Evolutionary conservation across 2,113 vertebrate genomes (phyloP).

Genomic region (Calonectris borealis): DNA sequence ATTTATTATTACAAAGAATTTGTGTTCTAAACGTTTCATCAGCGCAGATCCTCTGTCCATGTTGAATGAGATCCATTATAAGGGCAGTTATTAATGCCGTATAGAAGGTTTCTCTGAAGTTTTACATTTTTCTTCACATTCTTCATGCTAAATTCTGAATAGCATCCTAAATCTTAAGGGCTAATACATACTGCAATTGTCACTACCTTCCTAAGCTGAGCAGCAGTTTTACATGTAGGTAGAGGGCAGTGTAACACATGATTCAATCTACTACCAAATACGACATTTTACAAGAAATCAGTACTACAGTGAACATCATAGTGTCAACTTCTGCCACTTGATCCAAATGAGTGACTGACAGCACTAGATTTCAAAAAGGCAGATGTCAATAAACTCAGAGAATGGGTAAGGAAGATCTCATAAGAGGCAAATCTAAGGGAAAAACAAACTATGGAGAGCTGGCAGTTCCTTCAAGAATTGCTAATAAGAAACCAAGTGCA

Average conservation of each 20-base stretch:
- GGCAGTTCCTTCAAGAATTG: neutral
- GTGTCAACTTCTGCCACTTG: neutral
- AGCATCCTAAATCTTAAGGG: neutral
- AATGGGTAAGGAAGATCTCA: neutral
- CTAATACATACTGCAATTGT: neutral
- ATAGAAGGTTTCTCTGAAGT: neutral
- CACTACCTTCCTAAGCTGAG: neutral
- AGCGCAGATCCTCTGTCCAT: neutral
- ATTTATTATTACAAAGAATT: neutral
- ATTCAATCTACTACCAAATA: neutral
- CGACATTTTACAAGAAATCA: neutral
- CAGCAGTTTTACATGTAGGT: neutral
- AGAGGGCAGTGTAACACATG: slow-evolving; percentile 7
- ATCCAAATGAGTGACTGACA: neutral
- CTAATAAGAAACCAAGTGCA: neutral
- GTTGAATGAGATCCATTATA: neutral
- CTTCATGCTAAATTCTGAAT: neutral
- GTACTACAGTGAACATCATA: rapidly evolving
- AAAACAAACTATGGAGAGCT: neutral
- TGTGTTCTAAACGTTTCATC: neutral
- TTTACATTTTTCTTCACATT: neutral
- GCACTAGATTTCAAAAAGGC: neutral
- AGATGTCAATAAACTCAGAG: neutral
- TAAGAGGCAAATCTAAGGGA: neutral
- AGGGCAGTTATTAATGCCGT: neutral